phyloP scores from a whole-genome alignment of 1,140 invertebrate species.

The Teleopsis dalmanni region DNA sequence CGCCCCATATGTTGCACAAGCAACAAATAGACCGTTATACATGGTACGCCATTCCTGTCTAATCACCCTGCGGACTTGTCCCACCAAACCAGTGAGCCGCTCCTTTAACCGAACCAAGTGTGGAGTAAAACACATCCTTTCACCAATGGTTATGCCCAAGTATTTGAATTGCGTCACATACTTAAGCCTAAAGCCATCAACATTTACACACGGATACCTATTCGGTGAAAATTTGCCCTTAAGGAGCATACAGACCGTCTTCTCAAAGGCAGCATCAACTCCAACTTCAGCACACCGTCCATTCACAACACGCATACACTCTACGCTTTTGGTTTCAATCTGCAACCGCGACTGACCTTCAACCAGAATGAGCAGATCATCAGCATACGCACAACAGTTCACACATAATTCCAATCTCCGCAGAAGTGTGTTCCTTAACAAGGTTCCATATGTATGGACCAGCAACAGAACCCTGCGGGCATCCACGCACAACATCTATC shows the following conservation, averaged over 20 bases:
- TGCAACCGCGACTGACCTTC: too few relatives aligned
- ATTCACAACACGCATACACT: too few relatives aligned
- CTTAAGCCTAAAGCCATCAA: not conserved
- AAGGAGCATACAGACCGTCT: conserved; percentile 1
- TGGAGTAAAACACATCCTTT: not conserved
- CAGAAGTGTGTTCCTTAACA: too few relatives aligned
- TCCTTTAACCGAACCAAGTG: not conserved
- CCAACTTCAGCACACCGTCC: not conserved
- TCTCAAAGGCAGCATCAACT: not conserved
- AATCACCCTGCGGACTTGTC: too few relatives aligned
- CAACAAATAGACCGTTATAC: too few relatives aligned
- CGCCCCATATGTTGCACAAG: too few relatives aligned
- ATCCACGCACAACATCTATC: conserved; percentile 10
- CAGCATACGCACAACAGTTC: too few relatives aligned
- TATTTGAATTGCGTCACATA: conserved; percentile 8
- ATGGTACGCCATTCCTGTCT: too few relatives aligned
- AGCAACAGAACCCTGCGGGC: conserved; percentile 17
- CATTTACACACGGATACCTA: not conserved
- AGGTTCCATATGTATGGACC: conserved; percentile 23
- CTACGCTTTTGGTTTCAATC: too few relatives aligned
- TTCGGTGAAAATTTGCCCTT: not conserved
- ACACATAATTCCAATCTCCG: too few relatives aligned
- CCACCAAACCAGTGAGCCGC: too few relatives aligned
- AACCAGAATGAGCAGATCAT: too few relatives aligned
- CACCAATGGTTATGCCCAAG: conserved; percentile 7